These are phyloP conservation scores for Sebastolobus altivelis DNA, from an alignment of 2,797 vertebrate genomes.

Conservation along the genomic window DNA sequence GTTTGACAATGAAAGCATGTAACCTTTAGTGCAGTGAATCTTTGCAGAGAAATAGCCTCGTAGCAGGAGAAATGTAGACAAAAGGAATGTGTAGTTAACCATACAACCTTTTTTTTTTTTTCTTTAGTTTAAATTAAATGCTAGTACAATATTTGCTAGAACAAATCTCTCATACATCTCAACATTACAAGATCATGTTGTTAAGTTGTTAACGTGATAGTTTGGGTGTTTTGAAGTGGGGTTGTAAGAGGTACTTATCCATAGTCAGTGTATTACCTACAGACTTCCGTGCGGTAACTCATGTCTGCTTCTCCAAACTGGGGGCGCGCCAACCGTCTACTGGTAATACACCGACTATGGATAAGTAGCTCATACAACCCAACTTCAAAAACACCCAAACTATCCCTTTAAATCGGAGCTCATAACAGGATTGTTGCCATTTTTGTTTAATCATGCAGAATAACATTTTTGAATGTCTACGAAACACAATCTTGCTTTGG, in stretches of 20 bases:
- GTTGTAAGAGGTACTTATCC: too few relatives aligned
- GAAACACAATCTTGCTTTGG: slow-evolving; percentile 29
- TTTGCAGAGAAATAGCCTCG: slow-evolving; percentile 61
- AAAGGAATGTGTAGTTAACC: slow-evolving; percentile 70
- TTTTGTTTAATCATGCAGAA: slow-evolving; percentile 15
- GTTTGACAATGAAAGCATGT: slow-evolving; percentile 24
- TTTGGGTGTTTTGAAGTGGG: too few relatives aligned
- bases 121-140: slow-evolving; percentile 28
- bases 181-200: background rate
- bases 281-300: too few relatives aligned
- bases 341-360: too few relatives aligned
- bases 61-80: slow-evolving; percentile 66
- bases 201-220: too few relatives aligned
- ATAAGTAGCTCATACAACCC: too few relatives aligned
- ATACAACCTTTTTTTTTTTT: slow-evolving; percentile 8
- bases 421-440: slow-evolving; percentile 15
- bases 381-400: too few relatives aligned
- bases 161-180: slow-evolving; percentile 5
- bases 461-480: slow-evolving; percentile 53
- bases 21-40: slow-evolving; percentile 57
- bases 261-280: too few relatives aligned
- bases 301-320: too few relatives aligned
- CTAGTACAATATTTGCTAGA: slow-evolving; percentile 17
- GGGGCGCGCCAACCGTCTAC: too few relatives aligned
- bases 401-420: background rate